Conservation (phyloP, 2,113 vertebrate genomes). For the Carassius carassius region DNA sequence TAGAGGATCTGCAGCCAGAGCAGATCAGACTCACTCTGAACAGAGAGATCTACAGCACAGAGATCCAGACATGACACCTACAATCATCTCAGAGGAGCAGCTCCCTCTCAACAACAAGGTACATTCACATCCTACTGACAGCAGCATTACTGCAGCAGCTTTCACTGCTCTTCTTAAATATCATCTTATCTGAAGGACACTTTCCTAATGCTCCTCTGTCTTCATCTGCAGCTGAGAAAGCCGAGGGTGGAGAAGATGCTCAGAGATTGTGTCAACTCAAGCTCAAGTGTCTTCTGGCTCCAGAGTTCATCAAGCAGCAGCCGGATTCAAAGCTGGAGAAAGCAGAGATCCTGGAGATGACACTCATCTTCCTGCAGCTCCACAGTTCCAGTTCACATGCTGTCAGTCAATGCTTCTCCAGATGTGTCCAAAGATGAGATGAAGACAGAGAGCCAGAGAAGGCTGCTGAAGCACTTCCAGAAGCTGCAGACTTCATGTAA, state of each 20-base stretch:
- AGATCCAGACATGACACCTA: conserved; percentile 69
- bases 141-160: conserved; percentile 41
- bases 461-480: conserved; percentile 55
- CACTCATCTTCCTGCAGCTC: conserved; percentile 40
- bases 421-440: background rate
- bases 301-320: conserved; percentile 32
- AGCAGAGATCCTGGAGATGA: conserved; percentile 71
- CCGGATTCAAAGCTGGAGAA: conserved; percentile 73
- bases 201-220: conserved; percentile 3
- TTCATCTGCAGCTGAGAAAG: conserved; percentile 56
- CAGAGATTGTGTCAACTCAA: conserved; percentile 52
- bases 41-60: conserved; percentile 63
- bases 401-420: conserved; percentile 1
- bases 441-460: conserved; percentile 43
- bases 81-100: conserved; percentile 65
- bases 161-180: background rate
- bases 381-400: background rate
- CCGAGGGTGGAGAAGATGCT: conserved; percentile 55
- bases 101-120: conserved; percentile 67
- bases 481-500: conserved; percentile 54
- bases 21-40: conserved; percentile 64
- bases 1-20: conserved; percentile 65
- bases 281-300: conserved; percentile 42
- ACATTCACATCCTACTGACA: conserved; percentile 40
- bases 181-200: background rate